Conservation (phyloP, 2,888 invertebrate genomes). For the Harpagoxenus sublaevis region DNA sequence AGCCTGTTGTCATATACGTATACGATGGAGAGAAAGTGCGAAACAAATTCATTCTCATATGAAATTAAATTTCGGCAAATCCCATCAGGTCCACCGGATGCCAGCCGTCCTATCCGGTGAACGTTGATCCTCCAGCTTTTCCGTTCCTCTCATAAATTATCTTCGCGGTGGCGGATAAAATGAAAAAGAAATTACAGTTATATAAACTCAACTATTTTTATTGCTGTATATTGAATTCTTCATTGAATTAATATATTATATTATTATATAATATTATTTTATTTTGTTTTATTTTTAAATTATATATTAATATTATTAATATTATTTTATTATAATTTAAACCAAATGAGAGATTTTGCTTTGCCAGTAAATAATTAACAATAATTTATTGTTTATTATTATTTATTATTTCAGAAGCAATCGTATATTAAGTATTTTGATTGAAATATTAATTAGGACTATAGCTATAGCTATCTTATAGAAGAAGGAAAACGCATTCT, state of each 20-base stretch:
- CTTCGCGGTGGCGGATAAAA: not conserved
- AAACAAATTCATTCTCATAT: conserved; percentile 57
- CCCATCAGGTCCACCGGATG: conserved; percentile 14
- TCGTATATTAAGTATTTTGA: not conserved
- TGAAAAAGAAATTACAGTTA: conserved; percentile 20
- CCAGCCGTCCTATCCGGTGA: not conserved
- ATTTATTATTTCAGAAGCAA: not conserved
- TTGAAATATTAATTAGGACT: not conserved
- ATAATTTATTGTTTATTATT: too few species aligned
- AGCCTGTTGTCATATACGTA: not conserved
- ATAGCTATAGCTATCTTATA: not conserved
- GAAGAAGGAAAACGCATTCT: not conserved
- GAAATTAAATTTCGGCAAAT: conserved; percentile 67
- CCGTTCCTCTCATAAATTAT: not conserved
- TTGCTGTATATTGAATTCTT: not conserved
- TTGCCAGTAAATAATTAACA: too few species aligned
- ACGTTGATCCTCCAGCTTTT: conserved; percentile 13
- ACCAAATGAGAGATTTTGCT: too few species aligned
- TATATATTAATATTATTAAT: not conserved
- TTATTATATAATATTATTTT: not conserved
- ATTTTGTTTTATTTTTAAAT: not conserved
- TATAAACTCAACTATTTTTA: conserved; percentile 11
- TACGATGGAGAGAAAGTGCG: conserved; percentile 18
- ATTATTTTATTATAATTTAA: not conserved
- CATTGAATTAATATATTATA: not conserved